Base-by-base conservation (phyloP, 2,888 invertebrate species). In the Odontomyia ornata region DNA sequence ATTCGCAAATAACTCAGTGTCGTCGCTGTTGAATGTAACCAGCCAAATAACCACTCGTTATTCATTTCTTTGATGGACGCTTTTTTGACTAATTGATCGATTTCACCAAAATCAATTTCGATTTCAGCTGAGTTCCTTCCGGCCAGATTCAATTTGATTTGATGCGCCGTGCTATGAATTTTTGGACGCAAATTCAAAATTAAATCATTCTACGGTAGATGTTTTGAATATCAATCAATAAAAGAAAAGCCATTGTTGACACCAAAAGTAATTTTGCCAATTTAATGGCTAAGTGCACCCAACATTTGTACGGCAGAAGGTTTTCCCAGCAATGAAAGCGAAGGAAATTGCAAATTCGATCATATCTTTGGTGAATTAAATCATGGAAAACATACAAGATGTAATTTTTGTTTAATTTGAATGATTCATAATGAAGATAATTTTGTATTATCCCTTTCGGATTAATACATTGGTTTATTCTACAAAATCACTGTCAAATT, bases 191-290 rank as follows among this genome's bases (percentile, higher is more conserved):
- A 36, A 36, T 36, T 36, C 36, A 36, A 36, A 36, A 36, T 36
- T 36, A 36, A 36, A 36, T 36, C 3, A 36, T 9, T 36, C 9
- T 9, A 5, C 36, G 36, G 2, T 60, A 23, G 23, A 25, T 25
- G 30, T 65, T 65, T 65, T n/a, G 64, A 25, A 65, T 65, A 65
- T 65, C 64, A 65, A 65, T 65, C 30, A 30, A 65, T 28, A 28
- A 18, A 25, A 21, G 30, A 30, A 62, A 25, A 27, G 23, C 11
- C 9, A 36, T 36, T 36, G 36, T 36, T 36, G 36, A 9, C 36
- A 36, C 36, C 36, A 9, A 36, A 36, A 36, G 7, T 56, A 56
- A 21, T 21, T 56, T 9, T 13, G 18, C n/a, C 56, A n/a, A 56
- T 56, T 56, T 56, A 56, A 56, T 21, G 21, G 56, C 13, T 18